A percentile compares a stretch with the other conserved stretches of the same genome.
Conservation (phyloP, 2,113 vertebrate genomes). For the Pithys albifrons region DNA sequence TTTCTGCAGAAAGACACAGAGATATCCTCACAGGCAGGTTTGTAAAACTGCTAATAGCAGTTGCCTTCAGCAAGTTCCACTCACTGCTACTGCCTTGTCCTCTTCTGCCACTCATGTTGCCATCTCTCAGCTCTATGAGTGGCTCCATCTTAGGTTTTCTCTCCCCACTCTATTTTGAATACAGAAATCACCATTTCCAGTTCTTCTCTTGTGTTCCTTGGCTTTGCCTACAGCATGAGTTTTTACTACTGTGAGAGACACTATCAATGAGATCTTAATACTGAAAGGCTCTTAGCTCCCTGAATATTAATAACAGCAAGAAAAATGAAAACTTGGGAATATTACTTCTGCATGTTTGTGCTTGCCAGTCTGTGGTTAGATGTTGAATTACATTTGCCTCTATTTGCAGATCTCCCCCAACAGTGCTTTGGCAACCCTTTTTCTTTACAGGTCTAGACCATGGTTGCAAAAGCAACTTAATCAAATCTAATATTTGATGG, state of each 20-base stretch:
- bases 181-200: background rate
- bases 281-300: background rate
- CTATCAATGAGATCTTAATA: background rate
- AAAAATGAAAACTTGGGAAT: background rate
- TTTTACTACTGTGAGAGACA: background rate
- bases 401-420: background rate
- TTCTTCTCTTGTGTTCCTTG: background rate
- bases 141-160: background rate
- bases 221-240: background rate
- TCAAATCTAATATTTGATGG: background rate
- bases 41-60: background rate
- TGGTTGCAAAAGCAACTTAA: background rate
- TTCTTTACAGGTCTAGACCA: background rate
- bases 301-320: background rate
- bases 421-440: background rate
- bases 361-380: background rate
- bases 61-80: background rate
- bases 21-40: fast-evolving
- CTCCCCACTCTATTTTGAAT: background rate
- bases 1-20: background rate
- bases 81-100: background rate
- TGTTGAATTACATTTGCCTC: background rate
- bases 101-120: background rate
- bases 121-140: background rate
- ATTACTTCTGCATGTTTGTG: background rate